Base-by-base conservation (phyloP, 2,888 invertebrate species). In the Agriopis aurantiaria region DNA sequence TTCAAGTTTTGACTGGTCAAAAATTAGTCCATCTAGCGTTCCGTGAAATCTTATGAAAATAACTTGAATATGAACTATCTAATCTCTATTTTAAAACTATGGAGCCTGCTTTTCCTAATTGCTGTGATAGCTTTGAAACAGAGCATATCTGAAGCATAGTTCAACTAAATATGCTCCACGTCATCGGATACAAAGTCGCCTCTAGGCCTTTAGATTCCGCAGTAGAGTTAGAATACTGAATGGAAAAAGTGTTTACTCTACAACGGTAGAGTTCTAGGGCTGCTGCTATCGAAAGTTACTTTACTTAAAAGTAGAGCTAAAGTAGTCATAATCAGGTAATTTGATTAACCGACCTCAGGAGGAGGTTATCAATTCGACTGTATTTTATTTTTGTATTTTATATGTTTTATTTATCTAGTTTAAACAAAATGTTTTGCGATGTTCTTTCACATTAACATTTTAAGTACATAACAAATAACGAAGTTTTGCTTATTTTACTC, bases 161-260 rank as follows among this genome's bases (percentile, higher is more conserved):
- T 45, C 17, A 51, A 52, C 43, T 48, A 33, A 33, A 63, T 55
- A 60, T 14, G 48, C 10, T 51, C 11, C 53, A 12, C 62, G 60
- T 14, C 73, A 71, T 63, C 61, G 56, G 45, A 59, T 65, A 62
- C 11, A 40, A 43, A 62, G 17, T 59, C 71, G 72, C 79, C 83
- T 79, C 59, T 69, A 78, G 84, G 79, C 68, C 73, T 77, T 81
- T 78, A 83, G 82, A 83, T 81, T 46, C 55, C n/a, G 49, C 40
- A 9, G 52, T 45, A 17, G 61, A 65, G 63, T 75, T 75, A 76
- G 72, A 78, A 60, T 60, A n/a, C 68, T 55, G 73, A 75, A 78
- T 78, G 75, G 74, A 80, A 81, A 83, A 80, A 80, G 51, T 65
- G 53, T 73, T 72, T 68, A 52, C 75, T 76, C 72, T 78, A 76